Base-by-base conservation (phyloP, 2,888 invertebrate species). In the Dynastes tityus region DNA sequence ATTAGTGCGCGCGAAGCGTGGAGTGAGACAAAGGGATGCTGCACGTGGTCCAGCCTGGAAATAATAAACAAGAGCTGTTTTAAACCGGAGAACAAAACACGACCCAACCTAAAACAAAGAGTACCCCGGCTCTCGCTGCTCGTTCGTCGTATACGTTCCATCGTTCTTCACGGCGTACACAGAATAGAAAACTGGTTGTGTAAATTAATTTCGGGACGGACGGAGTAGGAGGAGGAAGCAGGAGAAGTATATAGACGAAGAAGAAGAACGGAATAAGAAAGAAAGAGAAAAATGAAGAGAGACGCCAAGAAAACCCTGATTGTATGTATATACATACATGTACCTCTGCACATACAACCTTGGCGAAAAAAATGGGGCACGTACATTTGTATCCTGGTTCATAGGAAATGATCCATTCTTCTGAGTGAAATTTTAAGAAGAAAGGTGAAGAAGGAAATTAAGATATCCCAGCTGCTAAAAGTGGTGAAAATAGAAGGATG, bases 61-160 rank as follows among this genome's bases (percentile, higher is more conserved):
- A 87, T 87, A 87, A 87, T 88, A 87, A 88, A 88, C 87, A 87
- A 87, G 87, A 86, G 87, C 85, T 84, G 86, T 87, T 87, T 87
- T 87, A 87, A 87, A 87, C 85, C 85, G 84, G 85, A 85, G 86
- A 87, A 87, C 86, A 86, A 86, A 86, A 86, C 86, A 85, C 85
- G 85, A 85, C 85, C 86, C 86, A 85, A 87, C 85, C 86, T 86
- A 86, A 87, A 87, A 87, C 87, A 87, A 87, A 87, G 86, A 87
- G 84, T 84, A 83, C 82, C 83, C 84, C 82, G 83, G 58, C 58
- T 73, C 84, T 81, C 81, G 79, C 79, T 58, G 73, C 40, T 73
- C 55, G 73, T 40, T 73, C 73, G 64, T 64, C 29, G 55, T 22
- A 32, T 63, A 32, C 32, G 63, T 32, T 63, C 63, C 63, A 13